Base-by-base conservation (phyloP, 2,888 invertebrate species). In the Plagiodera versicolora region DNA sequence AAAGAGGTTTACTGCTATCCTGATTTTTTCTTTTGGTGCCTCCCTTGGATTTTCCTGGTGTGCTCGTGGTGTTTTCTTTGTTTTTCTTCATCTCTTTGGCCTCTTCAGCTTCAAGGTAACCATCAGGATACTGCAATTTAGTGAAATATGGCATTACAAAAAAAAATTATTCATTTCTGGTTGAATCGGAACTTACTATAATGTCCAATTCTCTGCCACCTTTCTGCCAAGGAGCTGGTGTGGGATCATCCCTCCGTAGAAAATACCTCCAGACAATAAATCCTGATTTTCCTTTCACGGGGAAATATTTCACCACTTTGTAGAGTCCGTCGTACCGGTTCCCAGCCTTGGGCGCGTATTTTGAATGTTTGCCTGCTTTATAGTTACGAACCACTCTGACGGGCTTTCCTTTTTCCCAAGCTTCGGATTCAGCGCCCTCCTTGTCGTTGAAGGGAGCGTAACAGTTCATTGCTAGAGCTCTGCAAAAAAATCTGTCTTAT, bases 271-370 rank as follows among this genome's bases (percentile, higher is more conserved):
- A 94, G 24, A 94, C 90, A 8, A 85, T 81, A 74, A 86, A 92
- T 0, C 93, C 93, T 1, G 91, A 89, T 71, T 88, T 83, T 0
- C 92, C 92, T 60, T 83, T 87, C 75, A 89, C 89, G 0, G 89
- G 89, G 80, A 89, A 92, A 75, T 93, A 94, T 71, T 89, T 91
- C 0, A 91, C 89, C 0, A 94, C 88, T 81, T 94, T 94, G 78
- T 94, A 94, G 54, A 93, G 87, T 0, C 94, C 94, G 74, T 94
- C 94, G 75, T 94, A 94, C 66, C 93, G 81, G 63, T 86, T 86
- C 2, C 89, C 94, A 69, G 89, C 89, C 61, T 85, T 82, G 0
- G 94, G 94, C 0, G 92, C 90, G 78, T 87, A 94, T 74, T 89
- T 85, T 4, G 92, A 92, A 77, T 90, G 88, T 73, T 90, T 90